A percentile compares a stretch with the other conserved stretches of the same genome.
phyloP scores from a whole-genome alignment of 2,888 invertebrate genomes.

The Philhelius pedissequus region DNA sequence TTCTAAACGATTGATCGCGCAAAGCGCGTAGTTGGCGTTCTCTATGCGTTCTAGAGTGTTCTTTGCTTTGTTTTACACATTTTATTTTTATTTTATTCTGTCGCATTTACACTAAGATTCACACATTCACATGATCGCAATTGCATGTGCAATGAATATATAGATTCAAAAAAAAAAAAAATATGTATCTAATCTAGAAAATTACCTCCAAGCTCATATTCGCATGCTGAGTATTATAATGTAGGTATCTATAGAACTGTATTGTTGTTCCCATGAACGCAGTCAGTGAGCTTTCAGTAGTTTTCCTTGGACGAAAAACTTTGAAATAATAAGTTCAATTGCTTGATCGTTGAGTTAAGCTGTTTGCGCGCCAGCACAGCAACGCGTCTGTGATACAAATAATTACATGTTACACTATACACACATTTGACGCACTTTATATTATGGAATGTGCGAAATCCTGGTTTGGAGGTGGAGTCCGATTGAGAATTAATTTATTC shows the following conservation, averaged over 20 bases:
- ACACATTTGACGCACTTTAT: conserved; percentile 48
- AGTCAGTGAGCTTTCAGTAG: conserved; percentile 68
- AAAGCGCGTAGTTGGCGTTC: conserved; percentile 64
- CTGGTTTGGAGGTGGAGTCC: conserved; percentile 55
- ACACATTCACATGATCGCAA: conserved; percentile 10
- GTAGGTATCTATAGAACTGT: too few species aligned
- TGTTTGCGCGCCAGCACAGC: not conserved
- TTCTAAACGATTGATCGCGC: conserved; percentile 65
- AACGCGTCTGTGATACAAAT: conserved; percentile 5
- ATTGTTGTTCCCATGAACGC: conserved; percentile 62
- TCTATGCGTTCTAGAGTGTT: conserved; percentile 57
- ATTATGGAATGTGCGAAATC: conserved; percentile 57
- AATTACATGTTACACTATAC: conserved; percentile 6
- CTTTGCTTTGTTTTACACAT: conserved; percentile 9
- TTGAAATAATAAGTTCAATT: conserved; percentile 68
- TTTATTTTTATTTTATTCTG: conserved; percentile 7
- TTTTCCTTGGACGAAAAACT: conserved; percentile 68
- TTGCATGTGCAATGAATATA: conserved; percentile 46
- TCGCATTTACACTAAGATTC: conserved; percentile 26
- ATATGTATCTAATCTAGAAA: conserved; percentile 69
- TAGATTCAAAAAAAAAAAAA: too few species aligned
- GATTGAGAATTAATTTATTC: conserved; percentile 17
- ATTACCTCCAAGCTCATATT: conserved; percentile 63
- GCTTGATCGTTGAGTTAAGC: conserved; percentile 47
- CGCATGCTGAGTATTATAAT: not conserved